phyloP scores from a whole-genome alignment of 2,113 vertebrate species.

The Bubo scandiacus region DNA sequence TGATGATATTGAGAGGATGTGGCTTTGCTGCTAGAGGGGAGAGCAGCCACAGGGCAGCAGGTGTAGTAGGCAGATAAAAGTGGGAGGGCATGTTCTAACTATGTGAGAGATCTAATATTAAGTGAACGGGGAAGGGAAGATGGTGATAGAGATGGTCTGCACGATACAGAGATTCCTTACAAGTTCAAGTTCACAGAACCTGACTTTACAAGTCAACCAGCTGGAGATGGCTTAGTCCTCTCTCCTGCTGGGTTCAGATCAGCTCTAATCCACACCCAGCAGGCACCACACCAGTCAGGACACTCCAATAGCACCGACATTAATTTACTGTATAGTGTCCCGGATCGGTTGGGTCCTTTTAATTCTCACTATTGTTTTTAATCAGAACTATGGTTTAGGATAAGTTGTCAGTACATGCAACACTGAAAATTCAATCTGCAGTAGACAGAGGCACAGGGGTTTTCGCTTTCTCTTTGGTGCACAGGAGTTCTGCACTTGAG shows the following conservation, averaged over 20 bases:
- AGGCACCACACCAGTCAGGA: not conserved
- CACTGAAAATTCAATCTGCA: not conserved
- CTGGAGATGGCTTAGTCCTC: constrained; percentile 1
- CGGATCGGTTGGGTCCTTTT: not conserved
- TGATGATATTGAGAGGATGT: not conserved
- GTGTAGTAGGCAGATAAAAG: not conserved
- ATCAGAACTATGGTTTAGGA: constrained; percentile 4
- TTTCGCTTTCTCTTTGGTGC: not conserved
- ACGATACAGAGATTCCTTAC: not conserved
- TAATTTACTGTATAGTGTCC: not conserved
- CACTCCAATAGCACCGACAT: constrained; percentile 5
- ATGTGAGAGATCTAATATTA: not conserved
- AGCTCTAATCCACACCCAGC: not conserved
- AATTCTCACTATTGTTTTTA: constrained; percentile 33
- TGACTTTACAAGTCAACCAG: not conserved
- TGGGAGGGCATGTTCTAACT: not conserved
- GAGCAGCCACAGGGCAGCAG: not conserved
- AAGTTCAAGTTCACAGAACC: not conserved
- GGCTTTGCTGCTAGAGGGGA: not conserved
- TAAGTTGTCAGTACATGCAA: not conserved
- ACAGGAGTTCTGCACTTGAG: not conserved
- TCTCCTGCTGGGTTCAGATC: not conserved
- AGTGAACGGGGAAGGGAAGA: not conserved
- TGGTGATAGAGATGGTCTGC: not conserved
- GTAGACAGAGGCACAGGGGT: not conserved